Evolutionary conservation across 2,113 vertebrate genomes (phyloP).

Genomic region (Desmodus rotundus): DNA sequence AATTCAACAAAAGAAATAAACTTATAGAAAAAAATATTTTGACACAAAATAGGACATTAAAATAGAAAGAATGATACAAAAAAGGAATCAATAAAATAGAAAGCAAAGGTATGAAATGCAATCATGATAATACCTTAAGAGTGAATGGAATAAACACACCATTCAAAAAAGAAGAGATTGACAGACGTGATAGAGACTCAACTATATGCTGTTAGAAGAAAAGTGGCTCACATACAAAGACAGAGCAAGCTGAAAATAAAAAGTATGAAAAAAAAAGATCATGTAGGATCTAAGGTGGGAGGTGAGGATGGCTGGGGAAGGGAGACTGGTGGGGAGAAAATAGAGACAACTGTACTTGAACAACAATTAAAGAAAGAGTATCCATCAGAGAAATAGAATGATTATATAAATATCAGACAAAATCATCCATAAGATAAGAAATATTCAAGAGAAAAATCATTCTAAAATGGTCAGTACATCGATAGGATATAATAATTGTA

Average conservation of each 20-base stretch:
- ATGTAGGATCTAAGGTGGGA: too few species aligned
- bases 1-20: background rate
- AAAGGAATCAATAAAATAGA: background rate
- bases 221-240: background rate
- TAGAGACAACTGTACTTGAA: too few species aligned
- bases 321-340: too few species aligned
- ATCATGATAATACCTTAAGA: background rate
- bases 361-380: background rate
- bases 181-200: background rate
- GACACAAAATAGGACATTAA: background rate
- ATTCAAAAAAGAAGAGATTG: background rate
- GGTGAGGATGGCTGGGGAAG: too few species aligned
- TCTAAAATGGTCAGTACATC: background rate
- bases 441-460: background rate
- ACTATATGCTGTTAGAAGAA: background rate
- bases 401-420: background rate
- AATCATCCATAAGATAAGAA: background rate
- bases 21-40: background rate
- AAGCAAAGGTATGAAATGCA: background rate
- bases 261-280: background rate
- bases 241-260: background rate
- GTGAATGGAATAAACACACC: rapidly evolving
- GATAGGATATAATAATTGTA: background rate
- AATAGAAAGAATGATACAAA: background rate
- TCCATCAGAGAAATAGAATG: background rate